Conservation (phyloP, 2,113 vertebrate genomes). For the Strigops habroptila region DNA sequence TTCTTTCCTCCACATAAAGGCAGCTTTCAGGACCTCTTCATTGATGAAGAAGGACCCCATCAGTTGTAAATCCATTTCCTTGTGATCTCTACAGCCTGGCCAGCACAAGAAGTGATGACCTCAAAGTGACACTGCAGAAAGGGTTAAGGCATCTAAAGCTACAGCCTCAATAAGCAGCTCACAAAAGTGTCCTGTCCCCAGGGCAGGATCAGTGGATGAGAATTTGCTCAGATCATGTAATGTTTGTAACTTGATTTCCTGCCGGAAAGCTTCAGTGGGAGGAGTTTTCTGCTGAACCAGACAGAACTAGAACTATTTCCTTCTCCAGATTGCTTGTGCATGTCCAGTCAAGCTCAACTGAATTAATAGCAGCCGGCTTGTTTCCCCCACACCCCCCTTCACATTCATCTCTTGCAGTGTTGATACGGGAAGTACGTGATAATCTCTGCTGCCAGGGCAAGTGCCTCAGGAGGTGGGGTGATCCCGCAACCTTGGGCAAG, state of each 20-base stretch:
- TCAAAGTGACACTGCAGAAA: neutral
- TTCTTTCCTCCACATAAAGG: neutral
- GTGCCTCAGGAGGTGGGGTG: neutral
- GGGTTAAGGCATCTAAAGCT: conserved; percentile 49
- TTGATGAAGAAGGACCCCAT: neutral
- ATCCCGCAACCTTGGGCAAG: neutral
- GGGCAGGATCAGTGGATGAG: conserved; percentile 64
- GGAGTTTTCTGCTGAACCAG: conserved; percentile 64
- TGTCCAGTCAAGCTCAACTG: conserved; percentile 60
- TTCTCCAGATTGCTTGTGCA: conserved; percentile 59
- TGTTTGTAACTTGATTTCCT: conserved; percentile 68
- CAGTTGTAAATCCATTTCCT: neutral
- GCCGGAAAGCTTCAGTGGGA: conserved; percentile 62
- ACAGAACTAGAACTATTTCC: conserved; percentile 59
- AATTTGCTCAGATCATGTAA: conserved; percentile 62
- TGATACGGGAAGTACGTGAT: neutral
- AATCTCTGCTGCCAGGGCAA: neutral
- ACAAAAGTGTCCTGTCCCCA: conserved; percentile 48
- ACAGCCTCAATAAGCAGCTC: conserved; percentile 4
- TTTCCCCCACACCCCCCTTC: conserved; percentile 50
- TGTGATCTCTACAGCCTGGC: neutral
- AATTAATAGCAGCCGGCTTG: conserved; percentile 28
- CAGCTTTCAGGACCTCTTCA: neutral
- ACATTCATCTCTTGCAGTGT: conserved; percentile 30
- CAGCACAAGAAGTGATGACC: neutral